Conservation (phyloP, 2,113 vertebrate species). For the Semnornis frantzii region DNA sequence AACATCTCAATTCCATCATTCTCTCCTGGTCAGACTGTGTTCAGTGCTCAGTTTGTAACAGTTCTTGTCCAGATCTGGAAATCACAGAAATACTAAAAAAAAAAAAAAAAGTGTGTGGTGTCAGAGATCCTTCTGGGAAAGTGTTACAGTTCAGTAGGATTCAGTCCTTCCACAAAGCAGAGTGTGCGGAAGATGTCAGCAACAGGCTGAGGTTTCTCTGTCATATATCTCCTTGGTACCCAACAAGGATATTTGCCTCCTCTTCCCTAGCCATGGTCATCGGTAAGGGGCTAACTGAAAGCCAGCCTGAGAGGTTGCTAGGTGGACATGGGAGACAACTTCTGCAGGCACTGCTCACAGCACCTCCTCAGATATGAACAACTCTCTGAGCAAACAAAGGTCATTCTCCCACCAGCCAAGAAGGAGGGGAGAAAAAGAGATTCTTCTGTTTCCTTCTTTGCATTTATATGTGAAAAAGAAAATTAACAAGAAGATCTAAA, state of each 20-base stretch:
- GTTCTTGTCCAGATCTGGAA: neutral
- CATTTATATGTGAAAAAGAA: neutral
- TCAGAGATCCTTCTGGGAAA: neutral
- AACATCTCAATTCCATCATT: slow-evolving; percentile 30
- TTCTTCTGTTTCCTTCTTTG: neutral
- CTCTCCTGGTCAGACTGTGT: neutral
- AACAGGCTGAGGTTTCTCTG: neutral
- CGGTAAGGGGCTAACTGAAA: neutral
- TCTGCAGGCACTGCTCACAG: neutral
- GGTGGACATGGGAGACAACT: neutral
- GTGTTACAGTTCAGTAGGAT: neutral
- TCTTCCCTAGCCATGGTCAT: neutral
- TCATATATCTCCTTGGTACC: neutral
- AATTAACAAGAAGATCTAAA: neutral
- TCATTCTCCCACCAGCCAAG: neutral
- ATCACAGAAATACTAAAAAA: neutral
- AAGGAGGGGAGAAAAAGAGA: neutral
- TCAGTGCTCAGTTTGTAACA: neutral
- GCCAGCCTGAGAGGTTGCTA: neutral
- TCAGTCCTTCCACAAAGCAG: neutral
- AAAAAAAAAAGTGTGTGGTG: neutral
- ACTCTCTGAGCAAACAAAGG: neutral
- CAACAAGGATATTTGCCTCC: neutral
- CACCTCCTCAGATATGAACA: neutral
- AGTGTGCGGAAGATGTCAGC: neutral